A percentile compares a stretch with the other conserved stretches of the same genome.
Conservation (phyloP, 2,888 invertebrate genomes). For the Malacosoma neustria region DNA sequence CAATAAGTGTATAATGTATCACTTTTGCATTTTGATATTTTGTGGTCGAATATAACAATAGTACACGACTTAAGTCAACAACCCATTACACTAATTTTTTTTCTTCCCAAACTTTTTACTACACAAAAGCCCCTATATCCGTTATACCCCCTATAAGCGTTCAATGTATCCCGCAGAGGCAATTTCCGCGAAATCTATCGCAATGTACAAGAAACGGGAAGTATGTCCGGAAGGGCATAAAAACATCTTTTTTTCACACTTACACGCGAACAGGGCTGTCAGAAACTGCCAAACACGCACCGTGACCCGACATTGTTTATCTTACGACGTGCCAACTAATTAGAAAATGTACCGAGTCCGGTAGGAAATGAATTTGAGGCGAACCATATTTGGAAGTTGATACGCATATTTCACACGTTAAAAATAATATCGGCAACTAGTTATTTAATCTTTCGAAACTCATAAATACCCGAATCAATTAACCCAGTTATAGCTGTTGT, state of each 20-base stretch:
- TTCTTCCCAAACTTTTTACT: conserved; percentile 33
- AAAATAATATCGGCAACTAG: neutral
- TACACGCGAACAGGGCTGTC: conserved; percentile 34
- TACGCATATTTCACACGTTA: neutral
- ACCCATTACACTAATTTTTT: conserved; percentile 36
- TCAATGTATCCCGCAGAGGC: conserved; percentile 41
- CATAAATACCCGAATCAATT: conserved; percentile 4
- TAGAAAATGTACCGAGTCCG: neutral
- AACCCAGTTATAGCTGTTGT: neutral
- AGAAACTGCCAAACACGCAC: conserved; percentile 2
- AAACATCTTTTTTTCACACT: conserved; percentile 43
- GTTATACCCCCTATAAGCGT: too few relatives aligned
- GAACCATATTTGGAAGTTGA: neutral
- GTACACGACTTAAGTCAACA: conserved; percentile 50
- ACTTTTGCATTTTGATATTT: too few relatives aligned
- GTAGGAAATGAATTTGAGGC: neutral
- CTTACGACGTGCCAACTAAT: neutral
- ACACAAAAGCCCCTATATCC: conserved; percentile 69
- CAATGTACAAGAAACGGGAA: conserved; percentile 67
- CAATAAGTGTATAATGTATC: too few relatives aligned
- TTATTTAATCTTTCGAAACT: neutral
- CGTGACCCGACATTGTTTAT: conserved; percentile 9
- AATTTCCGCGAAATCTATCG: conserved; percentile 66
- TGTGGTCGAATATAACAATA: conserved; percentile 32
- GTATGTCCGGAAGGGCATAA: conserved; percentile 67